A percentile compares a stretch with the other conserved stretches of the same genome.
phyloP scores from a whole-genome alignment of 2,113 vertebrate species.

The Scomber colias region DNA sequence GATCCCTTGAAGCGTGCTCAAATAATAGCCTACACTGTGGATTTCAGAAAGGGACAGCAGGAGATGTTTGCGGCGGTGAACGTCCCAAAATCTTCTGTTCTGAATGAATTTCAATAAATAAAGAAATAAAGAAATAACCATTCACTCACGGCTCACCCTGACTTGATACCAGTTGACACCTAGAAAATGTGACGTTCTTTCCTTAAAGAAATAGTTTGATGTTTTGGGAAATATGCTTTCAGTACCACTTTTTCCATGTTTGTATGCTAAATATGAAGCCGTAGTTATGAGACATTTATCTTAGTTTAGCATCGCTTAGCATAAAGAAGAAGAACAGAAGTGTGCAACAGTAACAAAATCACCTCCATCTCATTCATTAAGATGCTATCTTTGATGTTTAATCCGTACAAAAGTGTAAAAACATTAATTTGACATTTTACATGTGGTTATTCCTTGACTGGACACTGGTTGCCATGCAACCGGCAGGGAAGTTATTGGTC shows the following conservation, averaged over 20 bases:
- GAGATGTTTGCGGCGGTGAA: conserved; percentile 47
- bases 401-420: not conserved
- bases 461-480: not conserved
- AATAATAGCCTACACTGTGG: conserved; percentile 63
- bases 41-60: conserved; percentile 64
- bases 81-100: conserved; percentile 51
- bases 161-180: conserved; percentile 19
- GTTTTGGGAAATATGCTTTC: not conserved
- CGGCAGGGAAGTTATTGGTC: not conserved
- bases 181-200: not conserved
- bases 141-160: conserved; percentile 33
- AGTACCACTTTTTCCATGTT: not conserved
- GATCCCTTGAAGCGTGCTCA: conserved; percentile 74
- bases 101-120: conserved; percentile 61
- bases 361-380: not conserved
- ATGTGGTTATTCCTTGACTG: not conserved
- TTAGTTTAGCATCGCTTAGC: conserved; percentile 13
- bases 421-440: not conserved
- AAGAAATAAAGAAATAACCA: conserved; percentile 42
- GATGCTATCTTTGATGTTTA: not conserved
- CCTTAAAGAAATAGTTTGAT: conserved; percentile 1
- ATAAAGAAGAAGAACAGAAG: not conserved
- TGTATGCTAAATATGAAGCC: not conserved
- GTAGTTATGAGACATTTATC: not conserved
- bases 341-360: not conserved